Base-by-base conservation (phyloP, 2,888 invertebrate genomes). In the Antheraea yamamai region DNA sequence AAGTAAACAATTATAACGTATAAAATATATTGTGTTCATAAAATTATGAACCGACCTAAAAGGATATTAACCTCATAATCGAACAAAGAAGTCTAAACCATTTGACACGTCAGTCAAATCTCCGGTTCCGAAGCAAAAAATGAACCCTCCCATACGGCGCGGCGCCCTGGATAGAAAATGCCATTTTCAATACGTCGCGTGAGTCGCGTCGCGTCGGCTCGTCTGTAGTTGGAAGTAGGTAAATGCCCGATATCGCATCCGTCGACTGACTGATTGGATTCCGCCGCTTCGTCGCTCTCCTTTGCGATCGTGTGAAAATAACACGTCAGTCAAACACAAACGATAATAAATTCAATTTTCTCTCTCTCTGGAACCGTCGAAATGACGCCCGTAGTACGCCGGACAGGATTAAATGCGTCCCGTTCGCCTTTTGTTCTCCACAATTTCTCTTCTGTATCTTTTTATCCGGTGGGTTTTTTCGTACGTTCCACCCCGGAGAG, bases 261-360 rank as follows among this genome's bases (percentile, higher is more conserved):
- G 87, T 82, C 85, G 84, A 81, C 86, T 89, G 92, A 91, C 92
- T 95, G 94, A 94, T 94, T 94, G 93, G 92, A 90, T 90, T 88
- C 88, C 86, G 83, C 82, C 85, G 85, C 85, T 87, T 78, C 82
- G 79, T 77, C 83, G 83, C 85, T 87, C 86, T 91, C 85, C 90
- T 91, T 89, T 87, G 86, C 84, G 84, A 84, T 86, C 91, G 93
- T 91, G 93, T 92, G 93, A 94, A 87, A 94, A 94, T 94, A 94
- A 93, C 94, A 94, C 91, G 94, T 94, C 94, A 94, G 89, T 94
- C 94, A 94, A 93, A 94, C 88, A 92, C 91, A 90, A 91, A 89
- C 90, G 91, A 93, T 95, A 93, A 94, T 94, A 95, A 94, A 95
- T 95, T 94, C 94, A 94, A 94, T 94, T 95, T 93, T 92, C 92